Base-by-base conservation (phyloP, 2,797 vertebrate genomes). In the Allobates femoralis region DNA sequence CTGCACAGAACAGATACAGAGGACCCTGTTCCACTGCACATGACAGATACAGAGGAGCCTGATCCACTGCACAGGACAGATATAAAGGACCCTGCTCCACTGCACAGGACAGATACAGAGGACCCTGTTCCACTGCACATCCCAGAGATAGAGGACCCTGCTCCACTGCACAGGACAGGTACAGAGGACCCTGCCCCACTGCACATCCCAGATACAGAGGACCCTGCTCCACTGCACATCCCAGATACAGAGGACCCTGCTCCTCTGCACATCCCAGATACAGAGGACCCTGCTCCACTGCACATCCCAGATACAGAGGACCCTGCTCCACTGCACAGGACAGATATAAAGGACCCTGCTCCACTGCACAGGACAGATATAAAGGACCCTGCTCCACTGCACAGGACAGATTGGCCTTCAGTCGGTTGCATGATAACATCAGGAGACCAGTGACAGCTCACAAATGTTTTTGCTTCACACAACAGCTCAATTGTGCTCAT, bases 401-500 rank as follows among this genome's bases (percentile, higher is more conserved):
- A 7, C 23, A 46, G 14, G 21, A 21, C 69, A 53, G 51, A 1
- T 14, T 41, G 21, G 12, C 19, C 2, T 41, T 19, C 69, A 15
- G 32, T 19, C 28, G 28, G 28, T 46, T 55, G 69, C 23, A 46
- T 84, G 64, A 60, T 84, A 66, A 30, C 30, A 37, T 14, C 21
- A 37, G 60, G 12, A 37, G 73, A 67, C 75, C 78, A 85, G 60
- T 82, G 60, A 86, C 50, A 58, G 21, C n/a, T 84, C 55, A 80
- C 67, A 88, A 81, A 51, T 81, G 69, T 34, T 74, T 58, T 3
- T 60, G 6, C 6, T 34, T 16, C 37, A 76, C 30, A 85, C 78
- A 88, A 88, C 83, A 74, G 78, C 58, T 46, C 58, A 41, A 77
- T 76, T 88, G 87, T 85, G 34, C 18, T 23, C 58, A 75, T 51